phyloP scores from a whole-genome alignment of 2,888 invertebrate genomes.

The Callosobruchus maculatus region DNA sequence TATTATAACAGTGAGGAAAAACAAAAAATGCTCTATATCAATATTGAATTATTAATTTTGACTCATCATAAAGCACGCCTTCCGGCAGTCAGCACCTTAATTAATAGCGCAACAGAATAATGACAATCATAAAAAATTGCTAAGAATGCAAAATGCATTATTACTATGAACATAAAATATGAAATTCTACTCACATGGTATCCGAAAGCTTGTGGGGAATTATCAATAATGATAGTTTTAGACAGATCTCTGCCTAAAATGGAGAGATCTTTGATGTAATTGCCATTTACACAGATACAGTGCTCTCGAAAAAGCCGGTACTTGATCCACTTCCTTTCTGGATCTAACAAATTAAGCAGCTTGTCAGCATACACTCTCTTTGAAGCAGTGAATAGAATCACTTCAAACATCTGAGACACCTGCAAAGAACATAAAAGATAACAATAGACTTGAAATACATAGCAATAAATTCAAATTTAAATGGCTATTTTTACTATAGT shows the following conservation, averaged over 20 bases:
- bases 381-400: constrained; percentile 92
- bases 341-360: constrained; percentile 86
- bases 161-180: too few relatives aligned
- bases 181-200: constrained; percentile 61
- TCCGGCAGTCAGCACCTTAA: too few relatives aligned
- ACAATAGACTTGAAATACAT: not conserved
- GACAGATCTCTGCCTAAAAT: constrained; percentile 89
- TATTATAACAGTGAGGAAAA: too few relatives aligned
- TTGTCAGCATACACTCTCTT: constrained; percentile 94
- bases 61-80: too few relatives aligned
- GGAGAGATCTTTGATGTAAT: constrained; percentile 93
- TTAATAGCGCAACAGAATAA: too few relatives aligned
- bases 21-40: too few relatives aligned
- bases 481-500: too few relatives aligned
- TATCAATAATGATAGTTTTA: constrained; percentile 83
- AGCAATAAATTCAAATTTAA: too few relatives aligned
- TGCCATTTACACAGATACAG: constrained; percentile 91
- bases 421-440: not conserved
- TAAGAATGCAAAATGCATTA: too few relatives aligned
- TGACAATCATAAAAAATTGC: too few relatives aligned
- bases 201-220: constrained; percentile 91
- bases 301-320: constrained; percentile 93
- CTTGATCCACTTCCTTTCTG: constrained; percentile 83
- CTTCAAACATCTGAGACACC: constrained; percentile 41
- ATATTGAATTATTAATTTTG: too few relatives aligned